phyloP scores from a whole-genome alignment of 2,888 invertebrate species.

The Clistopyga incitator region DNA sequence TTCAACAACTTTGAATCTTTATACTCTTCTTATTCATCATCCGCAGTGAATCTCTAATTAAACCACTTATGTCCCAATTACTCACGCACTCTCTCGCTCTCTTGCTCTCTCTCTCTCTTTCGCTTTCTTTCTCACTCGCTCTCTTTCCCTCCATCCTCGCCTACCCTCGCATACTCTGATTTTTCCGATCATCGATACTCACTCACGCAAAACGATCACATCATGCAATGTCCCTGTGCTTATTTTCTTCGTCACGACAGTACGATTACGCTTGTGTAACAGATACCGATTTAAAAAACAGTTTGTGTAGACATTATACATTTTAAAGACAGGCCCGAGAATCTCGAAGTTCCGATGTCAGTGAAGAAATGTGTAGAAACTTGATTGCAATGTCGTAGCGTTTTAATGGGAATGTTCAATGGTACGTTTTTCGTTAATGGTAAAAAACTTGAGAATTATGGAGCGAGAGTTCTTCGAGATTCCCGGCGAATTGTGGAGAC shows the following conservation, averaged over 20 bases:
- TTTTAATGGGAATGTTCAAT: slow-evolving; percentile 6
- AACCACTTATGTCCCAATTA: slow-evolving; percentile 59
- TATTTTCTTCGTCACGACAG: slow-evolving; percentile 28
- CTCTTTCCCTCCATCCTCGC: not conserved
- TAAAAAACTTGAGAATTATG: slow-evolving; percentile 10
- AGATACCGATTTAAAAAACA: slow-evolving; percentile 56
- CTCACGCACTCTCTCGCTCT: slow-evolving; percentile 25
- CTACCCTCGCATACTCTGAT: slow-evolving; percentile 28
- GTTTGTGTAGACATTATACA: slow-evolving; percentile 25
- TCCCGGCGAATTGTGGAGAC: slow-evolving; percentile 42
- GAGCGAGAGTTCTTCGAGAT: slow-evolving; percentile 32
- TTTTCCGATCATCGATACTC: slow-evolving; percentile 42
- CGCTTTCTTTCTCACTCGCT: slow-evolving; percentile 23
- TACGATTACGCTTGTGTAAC: slow-evolving; percentile 45
- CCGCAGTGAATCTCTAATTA: slow-evolving; percentile 42
- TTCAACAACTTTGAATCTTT: slow-evolving; percentile 63
- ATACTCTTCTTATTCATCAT: slow-evolving; percentile 51
- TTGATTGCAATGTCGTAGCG: slow-evolving; percentile 7
- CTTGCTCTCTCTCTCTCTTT: slow-evolving; percentile 32
- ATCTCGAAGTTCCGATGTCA: slow-evolving; percentile 38
- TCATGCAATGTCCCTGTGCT: slow-evolving; percentile 47
- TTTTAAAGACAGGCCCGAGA: slow-evolving; percentile 43
- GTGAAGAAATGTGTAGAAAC: not conserved
- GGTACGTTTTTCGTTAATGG: slow-evolving; percentile 9
- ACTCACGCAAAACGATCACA: slow-evolving; percentile 45